Conservation (phyloP, 1,140 invertebrate species). For the Tetragonula clypearis region DNA sequence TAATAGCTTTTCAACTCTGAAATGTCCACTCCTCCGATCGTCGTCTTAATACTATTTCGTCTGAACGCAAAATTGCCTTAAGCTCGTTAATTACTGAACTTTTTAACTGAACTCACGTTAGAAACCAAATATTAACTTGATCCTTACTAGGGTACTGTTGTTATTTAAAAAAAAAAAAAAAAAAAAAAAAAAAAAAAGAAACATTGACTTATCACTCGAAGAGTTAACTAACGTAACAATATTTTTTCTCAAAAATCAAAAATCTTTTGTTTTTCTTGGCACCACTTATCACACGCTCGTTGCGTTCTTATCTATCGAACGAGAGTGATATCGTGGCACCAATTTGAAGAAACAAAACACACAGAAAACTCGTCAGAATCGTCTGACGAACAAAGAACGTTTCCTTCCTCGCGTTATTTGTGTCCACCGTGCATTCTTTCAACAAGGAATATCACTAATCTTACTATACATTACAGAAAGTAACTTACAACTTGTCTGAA, state of each 20-base stretch:
- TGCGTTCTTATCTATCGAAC: not conserved
- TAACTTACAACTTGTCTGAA: not conserved
- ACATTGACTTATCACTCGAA: not conserved
- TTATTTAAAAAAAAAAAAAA: not conserved
- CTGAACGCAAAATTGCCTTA: not conserved
- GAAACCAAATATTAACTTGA: not conserved
- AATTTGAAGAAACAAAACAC: not conserved
- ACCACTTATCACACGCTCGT: not conserved
- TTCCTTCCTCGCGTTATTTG: too few relatives aligned
- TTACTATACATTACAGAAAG: not conserved
- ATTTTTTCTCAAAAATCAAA: too few relatives aligned
- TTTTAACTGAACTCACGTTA: not conserved
- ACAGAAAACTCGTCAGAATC: not conserved
- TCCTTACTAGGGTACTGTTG: too few relatives aligned
- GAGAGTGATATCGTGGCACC: not conserved
- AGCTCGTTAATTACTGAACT: not conserved
- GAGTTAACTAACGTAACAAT: not conserved
- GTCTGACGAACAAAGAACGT: not conserved
- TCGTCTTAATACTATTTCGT: conserved; percentile 24
- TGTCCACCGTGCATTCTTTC: not conserved
- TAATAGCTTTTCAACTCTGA: conserved; percentile 63
- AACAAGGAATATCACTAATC: not conserved
- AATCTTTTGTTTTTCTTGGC: not conserved
- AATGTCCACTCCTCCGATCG: conserved; percentile 40
- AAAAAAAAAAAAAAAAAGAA: too few relatives aligned